Base-by-base conservation (phyloP, 2,888 invertebrate genomes). In the Megalurothrips usitatus region DNA sequence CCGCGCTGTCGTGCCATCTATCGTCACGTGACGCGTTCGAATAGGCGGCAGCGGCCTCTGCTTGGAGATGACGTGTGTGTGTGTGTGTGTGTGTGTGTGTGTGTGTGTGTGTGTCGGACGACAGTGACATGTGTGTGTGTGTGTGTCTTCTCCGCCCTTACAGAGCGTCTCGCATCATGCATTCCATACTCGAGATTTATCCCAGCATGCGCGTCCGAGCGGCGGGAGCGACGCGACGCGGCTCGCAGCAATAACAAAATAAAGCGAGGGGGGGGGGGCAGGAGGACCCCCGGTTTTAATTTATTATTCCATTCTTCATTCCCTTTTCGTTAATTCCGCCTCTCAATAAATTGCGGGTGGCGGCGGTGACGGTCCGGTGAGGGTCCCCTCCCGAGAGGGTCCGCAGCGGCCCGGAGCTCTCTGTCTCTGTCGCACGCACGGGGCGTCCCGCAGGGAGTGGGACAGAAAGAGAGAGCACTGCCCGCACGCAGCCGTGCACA, bases 291-390 rank as follows among this genome's bases (percentile, higher is more conserved):
- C 23, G 26, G 68, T 75, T 75, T 75, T 75, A 75, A 75, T 75
- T 75, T 75, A 75, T 75, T 75, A 75, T 75, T 75, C 68, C 68
- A 75, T 75, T 75, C 68, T 75, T 75, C 68, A 75, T 75, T 75
- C 68, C 26, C 23, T 26, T 75, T 75, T 75, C 68, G 68, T 75
- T 75, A 75, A 75, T 75, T 75, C 68, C 68, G 26, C 68, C 23
- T 75, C 23, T 75, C 68, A 75, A 75, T 75, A 75, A 75, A 75
- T 75, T 75, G 68, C 68, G 68, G 68, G 68, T 26, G 23, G 26
- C 68, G 23, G 68, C 68, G 23, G 68, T 58, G 58, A 58, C 58
- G 58, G 58, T 43, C 58, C 58, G 58, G 19, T 17, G 52, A 52
- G 17, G 52, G 52, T n/a, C n/a, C n/a, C n/a, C n/a, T n/a, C n/a